Evolutionary conservation across 2,888 invertebrate genomes (phyloP).

Genomic region (Tetropium fuscum): DNA sequence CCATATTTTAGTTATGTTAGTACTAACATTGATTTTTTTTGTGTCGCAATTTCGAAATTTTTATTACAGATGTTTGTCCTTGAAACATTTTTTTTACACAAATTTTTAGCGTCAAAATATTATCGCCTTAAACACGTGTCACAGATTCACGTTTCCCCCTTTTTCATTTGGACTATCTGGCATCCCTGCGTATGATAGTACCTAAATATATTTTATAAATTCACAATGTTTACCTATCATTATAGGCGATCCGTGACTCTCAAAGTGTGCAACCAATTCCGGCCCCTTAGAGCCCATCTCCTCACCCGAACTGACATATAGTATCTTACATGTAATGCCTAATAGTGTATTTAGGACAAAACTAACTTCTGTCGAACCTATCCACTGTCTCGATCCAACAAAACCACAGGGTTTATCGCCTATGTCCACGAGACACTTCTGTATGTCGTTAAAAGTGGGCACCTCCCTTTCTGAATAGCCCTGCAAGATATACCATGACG

Average conservation of each 20-base stretch:
- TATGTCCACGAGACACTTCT: conserved; percentile 93
- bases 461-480: conserved; percentile 82
- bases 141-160: no score
- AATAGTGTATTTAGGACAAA: conserved; percentile 89
- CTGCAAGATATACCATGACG: conserved; percentile 93
- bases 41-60: no score
- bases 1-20: no score
- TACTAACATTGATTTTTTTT: no score
- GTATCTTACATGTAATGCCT: conserved; percentile 81
- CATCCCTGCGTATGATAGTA: no score
- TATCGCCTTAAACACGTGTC: no score
- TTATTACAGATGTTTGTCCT: no score
- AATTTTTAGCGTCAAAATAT: no score
- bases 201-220: no score
- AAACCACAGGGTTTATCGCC: conserved; percentile 92
- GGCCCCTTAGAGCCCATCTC: conserved; percentile 84
- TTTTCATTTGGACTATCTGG: no score
- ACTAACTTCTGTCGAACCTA: conserved; percentile 97
- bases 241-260: conserved; percentile 92
- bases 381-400: conserved; percentile 95
- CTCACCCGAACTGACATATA: conserved; percentile 86
- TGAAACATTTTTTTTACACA: no score
- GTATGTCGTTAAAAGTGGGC: conserved; percentile 89
- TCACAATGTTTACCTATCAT: conserved; percentile 90
- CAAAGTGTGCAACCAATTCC: conserved; percentile 91